These are phyloP conservation scores for Diadema setosum DNA, from an alignment of 35 echinoderm and acorn worm genomes.

Conservation along the genomic window DNA sequence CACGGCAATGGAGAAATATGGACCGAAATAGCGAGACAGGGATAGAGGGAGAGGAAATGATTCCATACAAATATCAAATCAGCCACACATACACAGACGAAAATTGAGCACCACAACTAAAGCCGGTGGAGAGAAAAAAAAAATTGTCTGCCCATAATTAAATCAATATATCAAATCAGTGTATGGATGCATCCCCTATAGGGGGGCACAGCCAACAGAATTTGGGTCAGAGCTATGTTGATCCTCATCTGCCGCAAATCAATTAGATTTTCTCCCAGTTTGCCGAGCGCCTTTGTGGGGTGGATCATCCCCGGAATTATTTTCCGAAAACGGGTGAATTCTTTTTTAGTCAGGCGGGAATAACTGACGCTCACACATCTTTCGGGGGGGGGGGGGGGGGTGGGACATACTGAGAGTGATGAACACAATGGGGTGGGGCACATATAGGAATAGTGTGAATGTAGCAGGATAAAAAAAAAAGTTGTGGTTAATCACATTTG, in stretches of 20 bases:
- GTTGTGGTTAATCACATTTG: no score
- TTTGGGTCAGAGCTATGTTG: background rate
- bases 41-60: no score
- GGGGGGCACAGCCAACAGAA: background rate
- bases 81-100: background rate
- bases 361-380: no score
- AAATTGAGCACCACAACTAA: no score
- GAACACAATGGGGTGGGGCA: no score
- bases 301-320: background rate
- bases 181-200: background rate
- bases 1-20: background rate
- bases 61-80: no score
- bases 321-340: background rate
- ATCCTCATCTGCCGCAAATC: background rate
- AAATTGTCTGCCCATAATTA: slow-evolving; percentile 9
- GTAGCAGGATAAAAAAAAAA: no score
- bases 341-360: no score
- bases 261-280: slow-evolving; percentile 1
- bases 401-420: no score
- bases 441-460: no score
- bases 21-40: background rate
- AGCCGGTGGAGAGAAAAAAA: background rate
- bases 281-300: background rate
- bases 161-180: background rate
- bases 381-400: no score